phyloP scores from a whole-genome alignment of 2,888 invertebrate genomes.

The Spilarctia lutea region DNA sequence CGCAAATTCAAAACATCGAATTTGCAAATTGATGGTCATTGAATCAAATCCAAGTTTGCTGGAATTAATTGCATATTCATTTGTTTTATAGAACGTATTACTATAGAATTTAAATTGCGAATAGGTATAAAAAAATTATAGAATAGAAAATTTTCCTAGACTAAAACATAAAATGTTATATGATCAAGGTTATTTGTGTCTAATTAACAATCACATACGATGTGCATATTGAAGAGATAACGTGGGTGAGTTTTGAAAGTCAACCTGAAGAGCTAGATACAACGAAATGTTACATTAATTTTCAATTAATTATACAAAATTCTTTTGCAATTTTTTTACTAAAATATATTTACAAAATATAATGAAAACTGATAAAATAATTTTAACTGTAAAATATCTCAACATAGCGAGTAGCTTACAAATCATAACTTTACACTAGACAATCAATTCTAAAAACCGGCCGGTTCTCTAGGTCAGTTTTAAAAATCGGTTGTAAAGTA shows the following conservation, averaged over 20 bases:
- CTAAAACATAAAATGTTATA: neutral
- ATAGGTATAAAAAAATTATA: neutral
- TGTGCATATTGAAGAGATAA: too few relatives aligned
- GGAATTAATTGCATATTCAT: neutral
- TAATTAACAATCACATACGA: neutral
- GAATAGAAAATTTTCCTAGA: neutral
- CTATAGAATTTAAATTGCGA: neutral
- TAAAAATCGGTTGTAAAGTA: neutral
- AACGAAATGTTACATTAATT: too few relatives aligned
- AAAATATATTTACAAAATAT: neutral
- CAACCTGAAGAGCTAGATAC: too few relatives aligned
- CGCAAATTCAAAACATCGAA: conserved; percentile 23
- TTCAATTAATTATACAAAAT: too few relatives aligned
- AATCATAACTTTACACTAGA: neutral
- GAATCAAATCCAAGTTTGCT: neutral
- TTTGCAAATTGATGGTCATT: neutral
- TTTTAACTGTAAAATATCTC: neutral
- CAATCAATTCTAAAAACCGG: neutral
- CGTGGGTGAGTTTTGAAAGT: too few relatives aligned
- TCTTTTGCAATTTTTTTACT: too few relatives aligned
- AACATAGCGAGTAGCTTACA: neutral
- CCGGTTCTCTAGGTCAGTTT: neutral
- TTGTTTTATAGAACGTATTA: neutral
- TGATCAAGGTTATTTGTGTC: neutral
- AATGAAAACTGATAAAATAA: neutral